Percentiles rank a stretch among this genome's conserved stretches.
Evolutionary conservation across 2,113 vertebrate species (phyloP).

Genomic region (Nanger granti): DNA sequence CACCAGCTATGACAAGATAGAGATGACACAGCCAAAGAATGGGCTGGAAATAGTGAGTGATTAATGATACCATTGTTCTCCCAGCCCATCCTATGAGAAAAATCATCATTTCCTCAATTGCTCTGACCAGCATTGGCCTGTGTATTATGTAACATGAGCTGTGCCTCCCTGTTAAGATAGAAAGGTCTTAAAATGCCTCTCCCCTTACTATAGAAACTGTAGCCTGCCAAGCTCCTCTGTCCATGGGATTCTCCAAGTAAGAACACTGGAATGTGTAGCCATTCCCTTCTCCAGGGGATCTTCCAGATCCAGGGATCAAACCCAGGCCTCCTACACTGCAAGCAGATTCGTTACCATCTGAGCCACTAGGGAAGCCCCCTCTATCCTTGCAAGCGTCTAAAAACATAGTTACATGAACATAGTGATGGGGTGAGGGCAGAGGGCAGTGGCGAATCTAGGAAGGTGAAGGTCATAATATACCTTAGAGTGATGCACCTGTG

Average conservation of each 20-base stretch:
- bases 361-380: neutral
- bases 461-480: neutral
- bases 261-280: neutral
- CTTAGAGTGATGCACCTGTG: neutral
- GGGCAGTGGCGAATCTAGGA: neutral
- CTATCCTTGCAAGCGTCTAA: neutral
- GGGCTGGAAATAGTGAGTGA: neutral
- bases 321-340: neutral
- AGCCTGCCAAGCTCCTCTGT: neutral
- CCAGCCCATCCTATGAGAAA: neutral
- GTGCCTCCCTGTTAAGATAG: neutral
- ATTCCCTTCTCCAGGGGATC: neutral
- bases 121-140: neutral
- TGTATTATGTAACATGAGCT: neutral
- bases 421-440: accelerated
- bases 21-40: neutral
- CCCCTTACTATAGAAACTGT: neutral
- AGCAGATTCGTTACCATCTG: neutral
- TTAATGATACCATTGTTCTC: neutral
- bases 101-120: neutral
- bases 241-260: neutral
- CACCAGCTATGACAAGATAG: neutral
- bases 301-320: neutral
- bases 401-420: neutral
- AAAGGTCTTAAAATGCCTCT: neutral